Evolutionary conservation across 2,113 vertebrate species (phyloP), one percentile per base, ranked within the genome.

Genomic region (Halichoerus grypus): DNA sequence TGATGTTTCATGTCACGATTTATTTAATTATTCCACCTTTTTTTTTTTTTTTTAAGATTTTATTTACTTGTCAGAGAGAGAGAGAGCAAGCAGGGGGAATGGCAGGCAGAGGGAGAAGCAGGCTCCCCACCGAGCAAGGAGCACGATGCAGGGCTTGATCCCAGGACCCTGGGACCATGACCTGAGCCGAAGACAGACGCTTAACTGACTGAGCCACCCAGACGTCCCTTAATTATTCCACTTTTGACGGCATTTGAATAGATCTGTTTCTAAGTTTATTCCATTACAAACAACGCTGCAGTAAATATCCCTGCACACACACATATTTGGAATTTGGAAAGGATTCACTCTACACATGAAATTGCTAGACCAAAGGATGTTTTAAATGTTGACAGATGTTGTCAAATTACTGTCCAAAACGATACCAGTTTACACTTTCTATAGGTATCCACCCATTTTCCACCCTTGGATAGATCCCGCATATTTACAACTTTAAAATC

Each of bases 181-280:
- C 46, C 46, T 46, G 46, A 46, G 46, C 46, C 46, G 1, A 46
- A 46, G 46, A 9, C 46, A 46, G 46, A 46, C 0, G 46, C 46
- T 46, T 46, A 46, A 46, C 46, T 46, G 46, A 46, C 46, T 46
- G 46, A 46, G 46, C 46, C 46, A 46, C 46, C 46, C 46, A 46
- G 46, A 8, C 0, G 46, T 8, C 46, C 46, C 46, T 87, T 81
- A 82, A 89, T 69, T 42, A 71, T 88, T 65, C 69, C 33, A 65
- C 51, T 22, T 91, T 88, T 67, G 57, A 65, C 76, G 65, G 11
- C 46, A 91, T 96, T 88, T 88, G 36, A 85, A 72, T 86, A 96
- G 91, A 94, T 93, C 67, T 83, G 36, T 90, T 97, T 88, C 88
- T 33, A 92, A 85, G 67, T 83, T 84, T 72, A 72, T 74, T 55